Evolutionary conservation across 64 coral and sea anemone genomes (phyloP).

Genomic region (Acropora yongei): DNA sequence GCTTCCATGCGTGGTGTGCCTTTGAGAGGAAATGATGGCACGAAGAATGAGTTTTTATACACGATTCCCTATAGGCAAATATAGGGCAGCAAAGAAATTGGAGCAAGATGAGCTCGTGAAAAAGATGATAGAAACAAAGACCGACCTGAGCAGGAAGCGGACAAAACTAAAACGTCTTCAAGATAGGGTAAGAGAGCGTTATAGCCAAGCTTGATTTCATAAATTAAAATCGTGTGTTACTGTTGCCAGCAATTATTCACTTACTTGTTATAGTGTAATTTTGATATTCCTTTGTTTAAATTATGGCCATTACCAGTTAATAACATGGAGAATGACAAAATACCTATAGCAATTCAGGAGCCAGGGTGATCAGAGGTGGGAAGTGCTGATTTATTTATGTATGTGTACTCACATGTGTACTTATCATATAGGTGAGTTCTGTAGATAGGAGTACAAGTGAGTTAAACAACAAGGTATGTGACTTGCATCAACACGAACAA

Average conservation of each 20-base stretch:
- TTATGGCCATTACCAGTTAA: too few relatives aligned
- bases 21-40: conserved; percentile 40
- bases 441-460: background rate
- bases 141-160: conserved; percentile 16
- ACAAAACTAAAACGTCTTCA: conserved; percentile 56
- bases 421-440: conserved; percentile 38
- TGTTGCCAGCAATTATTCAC: too few relatives aligned
- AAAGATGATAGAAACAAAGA: conserved; percentile 38
- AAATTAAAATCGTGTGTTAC: too few relatives aligned
- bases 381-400: conserved; percentile 31
- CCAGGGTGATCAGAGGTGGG: too few relatives aligned
- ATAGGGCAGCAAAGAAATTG: conserved; percentile 18
- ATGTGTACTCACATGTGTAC: conserved; percentile 28
- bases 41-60: conserved; percentile 33
- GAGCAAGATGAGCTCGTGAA: conserved; percentile 41
- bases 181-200: background rate
- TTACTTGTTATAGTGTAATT: too few relatives aligned
- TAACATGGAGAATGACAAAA: too few relatives aligned
- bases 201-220: too few relatives aligned
- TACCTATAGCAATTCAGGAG: too few relatives aligned
- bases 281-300: too few relatives aligned
- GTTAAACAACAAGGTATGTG: conserved; percentile 6
- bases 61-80: conserved; percentile 41
- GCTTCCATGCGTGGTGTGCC: conserved; percentile 26
- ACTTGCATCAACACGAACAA: background rate